These are phyloP conservation scores for Falco punctatus DNA, from an alignment of 2,113 vertebrate genomes.

Conservation along the genomic window DNA sequence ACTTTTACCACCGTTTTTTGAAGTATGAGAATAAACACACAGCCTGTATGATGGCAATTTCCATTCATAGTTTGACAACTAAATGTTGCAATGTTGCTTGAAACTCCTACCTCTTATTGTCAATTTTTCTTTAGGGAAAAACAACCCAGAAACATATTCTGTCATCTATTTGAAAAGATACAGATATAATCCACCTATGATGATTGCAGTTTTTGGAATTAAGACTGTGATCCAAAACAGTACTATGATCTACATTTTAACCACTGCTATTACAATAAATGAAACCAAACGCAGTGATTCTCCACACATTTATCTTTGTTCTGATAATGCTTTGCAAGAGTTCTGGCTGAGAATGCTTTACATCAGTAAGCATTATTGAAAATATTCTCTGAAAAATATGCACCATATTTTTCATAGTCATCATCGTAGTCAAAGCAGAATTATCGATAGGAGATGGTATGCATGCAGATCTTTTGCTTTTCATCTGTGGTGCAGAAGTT, in stretches of 20 bases:
- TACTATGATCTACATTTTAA: constrained; percentile 60
- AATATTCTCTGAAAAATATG: neutral
- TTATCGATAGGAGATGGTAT: neutral
- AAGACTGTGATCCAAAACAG: constrained; percentile 57
- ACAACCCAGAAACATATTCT: constrained; percentile 54
- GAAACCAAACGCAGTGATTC: constrained; percentile 25
- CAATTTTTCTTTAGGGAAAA: constrained; percentile 66
- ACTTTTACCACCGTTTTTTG: constrained; percentile 12
- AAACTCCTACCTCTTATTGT: constrained; percentile 62
- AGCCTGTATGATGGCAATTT: constrained; percentile 54
- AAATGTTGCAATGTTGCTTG: constrained; percentile 58
- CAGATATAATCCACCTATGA: constrained; percentile 68
- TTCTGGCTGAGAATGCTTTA: neutral
- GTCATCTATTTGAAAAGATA: constrained; percentile 65
- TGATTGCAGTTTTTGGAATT: constrained; percentile 66
- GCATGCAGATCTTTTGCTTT: neutral
- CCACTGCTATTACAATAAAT: constrained; percentile 54
- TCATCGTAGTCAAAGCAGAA: neutral
- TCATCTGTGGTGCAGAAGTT: neutral
- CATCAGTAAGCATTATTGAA: neutral
- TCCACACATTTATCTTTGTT: neutral
- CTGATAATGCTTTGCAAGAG: neutral
- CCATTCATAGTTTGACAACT: constrained; percentile 62
- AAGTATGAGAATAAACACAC: neutral
- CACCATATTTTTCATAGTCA: neutral